A percentile compares a stretch with the other conserved stretches of the same genome.
These are phyloP conservation scores for Oligia fasciuncula DNA, from an alignment of 2,888 invertebrate genomes.

Conservation along the genomic window DNA sequence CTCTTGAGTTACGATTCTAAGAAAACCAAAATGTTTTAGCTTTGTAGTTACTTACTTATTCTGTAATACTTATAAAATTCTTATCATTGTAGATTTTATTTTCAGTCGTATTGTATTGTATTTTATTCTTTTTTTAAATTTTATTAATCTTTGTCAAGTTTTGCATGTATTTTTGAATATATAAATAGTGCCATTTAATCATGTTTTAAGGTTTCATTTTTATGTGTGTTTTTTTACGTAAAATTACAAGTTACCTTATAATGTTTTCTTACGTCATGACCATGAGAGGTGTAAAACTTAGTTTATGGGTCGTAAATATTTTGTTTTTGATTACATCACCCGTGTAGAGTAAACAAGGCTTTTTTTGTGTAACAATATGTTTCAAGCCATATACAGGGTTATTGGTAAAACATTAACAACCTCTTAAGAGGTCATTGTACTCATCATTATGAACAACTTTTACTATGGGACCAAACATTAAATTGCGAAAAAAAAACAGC, in stretches of 20 bases:
- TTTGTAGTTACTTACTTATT: no score
- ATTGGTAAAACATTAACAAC: no score
- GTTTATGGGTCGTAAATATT: conserved; percentile 27
- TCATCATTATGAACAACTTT: no score
- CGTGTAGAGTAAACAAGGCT: not conserved
- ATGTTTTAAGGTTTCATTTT: not conserved
- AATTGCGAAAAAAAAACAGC: no score
- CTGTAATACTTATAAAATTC: not conserved
- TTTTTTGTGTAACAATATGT: conserved; percentile 7
- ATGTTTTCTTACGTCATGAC: not conserved
- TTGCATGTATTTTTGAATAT: no score
- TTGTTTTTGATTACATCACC: conserved; percentile 15
- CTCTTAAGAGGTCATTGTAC: no score
- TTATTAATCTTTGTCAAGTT: not conserved
- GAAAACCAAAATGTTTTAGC: not conserved
- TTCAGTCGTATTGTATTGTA: not conserved
- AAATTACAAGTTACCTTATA: not conserved
- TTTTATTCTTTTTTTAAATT: not conserved
- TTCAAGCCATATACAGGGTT: not conserved
- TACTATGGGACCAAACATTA: no score
- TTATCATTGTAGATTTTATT: not conserved
- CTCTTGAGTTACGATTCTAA: no score
- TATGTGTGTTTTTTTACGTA: not conserved
- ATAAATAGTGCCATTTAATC: no score
- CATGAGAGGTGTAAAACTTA: conserved; percentile 13